phyloP scores from a whole-genome alignment of 2,113 vertebrate species.

The Petrocephalus zakoni region DNA sequence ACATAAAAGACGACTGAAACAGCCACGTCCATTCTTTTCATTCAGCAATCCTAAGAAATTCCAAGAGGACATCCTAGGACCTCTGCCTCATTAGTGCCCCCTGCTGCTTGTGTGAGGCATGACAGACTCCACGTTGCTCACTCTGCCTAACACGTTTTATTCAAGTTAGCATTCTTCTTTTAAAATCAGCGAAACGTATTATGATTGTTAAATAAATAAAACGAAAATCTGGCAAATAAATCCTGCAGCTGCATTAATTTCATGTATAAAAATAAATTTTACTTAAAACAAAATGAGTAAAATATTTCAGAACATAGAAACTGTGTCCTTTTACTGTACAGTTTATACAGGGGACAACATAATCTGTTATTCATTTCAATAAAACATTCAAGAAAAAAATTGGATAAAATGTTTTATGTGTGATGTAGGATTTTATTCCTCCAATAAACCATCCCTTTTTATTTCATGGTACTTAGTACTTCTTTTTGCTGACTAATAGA shows the following conservation, averaged over 20 bases:
- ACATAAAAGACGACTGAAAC: neutral
- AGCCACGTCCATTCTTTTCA: neutral
- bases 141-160: neutral
- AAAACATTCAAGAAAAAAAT: neutral
- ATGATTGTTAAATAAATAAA: neutral
- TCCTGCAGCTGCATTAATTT: neutral
- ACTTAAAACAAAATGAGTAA: neutral
- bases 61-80: neutral
- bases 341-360: neutral
- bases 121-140: neutral
- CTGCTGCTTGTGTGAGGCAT: neutral
- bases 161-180: neutral
- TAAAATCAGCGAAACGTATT: neutral
- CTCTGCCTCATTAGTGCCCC: neutral
- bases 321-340: neutral
- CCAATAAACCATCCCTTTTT: too few relatives aligned
- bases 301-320: neutral
- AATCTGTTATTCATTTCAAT: neutral
- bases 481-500: neutral
- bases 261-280: neutral
- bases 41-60: neutral
- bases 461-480: neutral
- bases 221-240: neutral
- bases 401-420: neutral
- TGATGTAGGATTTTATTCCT: neutral